Conservation (phyloP, 92 coral and sea anemone species). For the Porites rus region DNA sequence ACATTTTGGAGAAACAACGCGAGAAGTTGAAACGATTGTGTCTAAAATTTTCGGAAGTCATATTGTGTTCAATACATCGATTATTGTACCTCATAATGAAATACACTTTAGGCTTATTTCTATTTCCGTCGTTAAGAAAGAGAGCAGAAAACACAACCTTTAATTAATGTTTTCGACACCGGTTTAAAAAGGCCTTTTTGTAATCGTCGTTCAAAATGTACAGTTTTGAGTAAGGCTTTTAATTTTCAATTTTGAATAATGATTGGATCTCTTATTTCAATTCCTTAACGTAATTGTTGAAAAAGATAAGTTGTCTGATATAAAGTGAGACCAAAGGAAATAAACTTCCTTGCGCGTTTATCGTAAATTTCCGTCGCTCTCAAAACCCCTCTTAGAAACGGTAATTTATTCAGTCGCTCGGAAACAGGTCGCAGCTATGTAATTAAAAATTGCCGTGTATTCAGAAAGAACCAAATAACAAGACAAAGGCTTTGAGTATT, state of each 20-base stretch:
- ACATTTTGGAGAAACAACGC: conserved; percentile 17
- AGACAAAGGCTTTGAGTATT: conserved; percentile 71
- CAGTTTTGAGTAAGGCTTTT: background rate
- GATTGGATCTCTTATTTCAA: background rate
- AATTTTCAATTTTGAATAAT: background rate
- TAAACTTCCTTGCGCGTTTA: background rate
- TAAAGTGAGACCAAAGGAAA: background rate
- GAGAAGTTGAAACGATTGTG: conserved; percentile 13
- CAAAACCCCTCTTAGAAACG: conserved; percentile 68
- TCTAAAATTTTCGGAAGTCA: conserved; percentile 36
- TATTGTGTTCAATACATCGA: conserved; percentile 5
- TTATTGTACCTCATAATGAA: conserved; percentile 13
- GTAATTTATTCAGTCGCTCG: conserved; percentile 92
- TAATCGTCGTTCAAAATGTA: conserved; percentile 5
- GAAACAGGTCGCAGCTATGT: conserved; percentile 81
- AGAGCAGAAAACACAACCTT: conserved; percentile 3
- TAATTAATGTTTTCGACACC: background rate
- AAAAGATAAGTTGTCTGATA: conserved; percentile 4
- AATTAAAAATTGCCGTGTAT: conserved; percentile 58
- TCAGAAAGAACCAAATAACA: conserved; percentile 49
- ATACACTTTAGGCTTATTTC: conserved; percentile 5
- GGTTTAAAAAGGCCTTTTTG: background rate
- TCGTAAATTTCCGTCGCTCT: conserved; percentile 4
- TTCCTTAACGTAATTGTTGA: background rate
- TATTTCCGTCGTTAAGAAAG: conserved; percentile 13